A percentile compares a stretch with the other conserved stretches of the same genome.
These are phyloP conservation scores for Frankliniella intonsa DNA, from an alignment of 2,888 invertebrate genomes.

Conservation along the genomic window DNA sequence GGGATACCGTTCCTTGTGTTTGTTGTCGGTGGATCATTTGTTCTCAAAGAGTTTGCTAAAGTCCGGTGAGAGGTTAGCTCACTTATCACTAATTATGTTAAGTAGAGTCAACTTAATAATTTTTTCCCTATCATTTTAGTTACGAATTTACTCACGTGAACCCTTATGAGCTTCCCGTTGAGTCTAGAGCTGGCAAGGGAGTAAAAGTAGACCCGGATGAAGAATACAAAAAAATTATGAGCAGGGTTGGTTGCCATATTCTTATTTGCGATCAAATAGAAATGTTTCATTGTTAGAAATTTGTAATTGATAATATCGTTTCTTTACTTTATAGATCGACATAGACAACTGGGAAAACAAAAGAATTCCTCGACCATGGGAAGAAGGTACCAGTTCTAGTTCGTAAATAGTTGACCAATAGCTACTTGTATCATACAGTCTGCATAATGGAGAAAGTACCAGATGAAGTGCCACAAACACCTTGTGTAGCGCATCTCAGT, in stretches of 20 bases:
- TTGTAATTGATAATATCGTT: not conserved
- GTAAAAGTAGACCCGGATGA: not conserved
- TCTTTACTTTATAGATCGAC: conserved; percentile 51
- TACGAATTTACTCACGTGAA: not conserved
- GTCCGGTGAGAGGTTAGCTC: conserved; percentile 54
- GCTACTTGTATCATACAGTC: no score
- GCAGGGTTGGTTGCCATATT: not conserved
- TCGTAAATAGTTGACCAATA: not conserved
- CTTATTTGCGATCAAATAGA: not conserved
- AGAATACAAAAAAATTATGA: not conserved
- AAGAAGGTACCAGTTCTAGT: conserved; percentile 47
- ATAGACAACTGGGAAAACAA: conserved; percentile 81
- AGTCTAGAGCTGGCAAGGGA: not conserved
- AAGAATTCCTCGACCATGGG: conserved; percentile 83
- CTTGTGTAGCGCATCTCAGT: no score
- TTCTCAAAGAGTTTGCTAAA: conserved; percentile 66
- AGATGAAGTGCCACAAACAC: no score
- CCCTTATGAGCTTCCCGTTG: not conserved
- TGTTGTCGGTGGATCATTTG: conserved; percentile 72
- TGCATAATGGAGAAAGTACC: no score
- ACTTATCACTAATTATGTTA: not conserved
- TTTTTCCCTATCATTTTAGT: conserved; percentile 30
- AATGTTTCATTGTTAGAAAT: not conserved
- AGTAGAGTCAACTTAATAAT: conserved; percentile 21
- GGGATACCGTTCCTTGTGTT: conserved; percentile 70